Evolutionary conservation across 2,797 vertebrate genomes (phyloP), one percentile per base, ranked within the genome.

Genomic region (Phoeniculus purpureus): DNA sequence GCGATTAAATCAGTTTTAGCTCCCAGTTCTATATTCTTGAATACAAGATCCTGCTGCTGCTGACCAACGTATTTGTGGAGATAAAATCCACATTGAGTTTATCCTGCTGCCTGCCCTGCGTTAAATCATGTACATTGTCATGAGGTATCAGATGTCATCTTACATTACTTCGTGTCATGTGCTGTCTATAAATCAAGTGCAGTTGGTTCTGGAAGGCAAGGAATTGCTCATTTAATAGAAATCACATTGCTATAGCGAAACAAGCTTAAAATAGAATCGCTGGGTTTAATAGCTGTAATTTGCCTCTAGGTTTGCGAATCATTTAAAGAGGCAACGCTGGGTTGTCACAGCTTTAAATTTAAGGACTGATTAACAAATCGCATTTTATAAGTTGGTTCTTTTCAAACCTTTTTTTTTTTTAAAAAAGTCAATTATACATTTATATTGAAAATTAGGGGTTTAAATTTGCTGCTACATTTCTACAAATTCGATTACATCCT

Each of bases 171-270:
- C 0, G 0, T 91, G 72, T 88, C 85, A 15, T 85, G 75, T 73
- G 72, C 80, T 77, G 74, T n/a, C 81, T 65, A 4, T 62, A 94
- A 93, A 95, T 94, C 81, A 83, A 88, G 52, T 78, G 51, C 87
- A 89, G 91, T 94, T 91, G 70, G 82, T 83, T 92, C 59, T 94
- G 79, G 52, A 93, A 92, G 90, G 78, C 68, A 88, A 74, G 75
- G 83, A 77, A 78, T 90, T 91, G 73, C 73, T 93, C 58, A 17
- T 87, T 77, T 92, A 84, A 91, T 78, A 54, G 75, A 86, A 93
- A 88, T 94, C 85, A 65, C 74, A 86, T 87, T 95, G 87, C 56
- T 89, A 1, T 64, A 76, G 80, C 74, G 70, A 67, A 84, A 73
- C 67, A 81, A 81, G 60, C 58, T 79, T 45, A 31, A 81, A 80